These are phyloP conservation scores for Meliscaeva auricollis DNA, from an alignment of 2,888 invertebrate genomes.

Conservation along the genomic window DNA sequence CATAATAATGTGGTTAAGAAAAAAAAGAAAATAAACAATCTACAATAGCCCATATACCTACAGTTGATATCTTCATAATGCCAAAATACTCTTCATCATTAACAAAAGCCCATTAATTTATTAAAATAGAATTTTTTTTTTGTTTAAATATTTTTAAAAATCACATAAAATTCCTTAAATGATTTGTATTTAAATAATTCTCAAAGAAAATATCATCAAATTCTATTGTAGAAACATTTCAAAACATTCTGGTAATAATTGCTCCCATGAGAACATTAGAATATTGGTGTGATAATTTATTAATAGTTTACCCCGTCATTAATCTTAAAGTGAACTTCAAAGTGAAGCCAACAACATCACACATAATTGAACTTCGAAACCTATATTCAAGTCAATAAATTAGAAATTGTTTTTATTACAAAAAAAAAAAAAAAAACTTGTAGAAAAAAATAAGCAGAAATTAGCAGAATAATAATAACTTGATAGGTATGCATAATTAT, in stretches of 20 bases:
- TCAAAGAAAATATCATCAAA: background rate
- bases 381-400: conserved; percentile 38
- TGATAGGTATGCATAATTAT: conserved; percentile 69
- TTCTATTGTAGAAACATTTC: background rate
- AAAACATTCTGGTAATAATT: conserved; percentile 8
- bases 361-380: conserved; percentile 41
- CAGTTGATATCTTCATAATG: conserved; percentile 37
- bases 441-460: conserved; percentile 62
- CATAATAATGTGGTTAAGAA: background rate
- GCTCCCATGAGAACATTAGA: conserved; percentile 3
- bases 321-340: conserved; percentile 37
- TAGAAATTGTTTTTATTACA: conserved; percentile 1
- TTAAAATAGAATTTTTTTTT: conserved; percentile 9
- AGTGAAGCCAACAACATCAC: conserved; percentile 32
- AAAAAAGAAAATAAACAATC: conserved; percentile 23
- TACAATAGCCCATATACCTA: conserved; percentile 19
- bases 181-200: background rate
- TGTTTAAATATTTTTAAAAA: conserved; percentile 1
- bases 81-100: conserved; percentile 46
- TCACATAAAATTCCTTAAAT: conserved; percentile 5
- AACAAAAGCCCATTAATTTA: conserved; percentile 45
- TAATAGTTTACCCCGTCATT: conserved; percentile 57
- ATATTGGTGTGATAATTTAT: conserved; percentile 41
- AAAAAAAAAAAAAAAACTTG: conserved; percentile 29
- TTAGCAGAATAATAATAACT: conserved; percentile 53